Evolutionary conservation across 1,140 invertebrate genomes (phyloP), one percentile per base, ranked within the genome.

Genomic region (Aphelenchoides besseyi): DNA sequence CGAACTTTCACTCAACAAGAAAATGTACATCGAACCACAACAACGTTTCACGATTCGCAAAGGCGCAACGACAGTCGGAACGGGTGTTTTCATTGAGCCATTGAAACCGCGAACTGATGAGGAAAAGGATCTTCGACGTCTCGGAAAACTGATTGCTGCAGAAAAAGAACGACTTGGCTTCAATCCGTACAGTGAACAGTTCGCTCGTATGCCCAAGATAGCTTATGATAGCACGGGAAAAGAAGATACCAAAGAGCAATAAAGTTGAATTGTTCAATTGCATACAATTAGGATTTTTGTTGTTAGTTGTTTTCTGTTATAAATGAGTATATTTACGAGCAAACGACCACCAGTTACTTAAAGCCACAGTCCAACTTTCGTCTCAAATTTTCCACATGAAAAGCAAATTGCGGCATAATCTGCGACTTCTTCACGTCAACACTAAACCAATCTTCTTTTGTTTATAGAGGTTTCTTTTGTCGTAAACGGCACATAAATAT

Each of bases 21-120:
- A 62, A 37, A 79, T 82, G 80, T 83, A 84, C 62, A 78, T 83
- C 53, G 77, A 82, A 37, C 83, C 81, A 1, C 82, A 83, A 54
- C 82, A 83, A 55, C 63, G 83, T 35, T 83, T 83, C 67, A 83
- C 82, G 23, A 72, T 83, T 52, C 76, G 82, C 33, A 73, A 82
- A 61, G 83, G 74, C n/a, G 41, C 64, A 8, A 74, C 61, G 12
- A 83, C 82, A n/a, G 75, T 84, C 52, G 83, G 75, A 35, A 84
- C 78, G 9, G 80, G 80, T 23, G 78, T 81, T 5, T 74, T 78
- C 48, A 12, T 80, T 3, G 69, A 78, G 9, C n/a, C 52, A 2
- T 66, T 83, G 18, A 57, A 68, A 37, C 48, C 63, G 23, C 41
- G 69, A 16, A 64, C 79, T 57, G 57, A 66, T 2, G 76, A 80